Conservation (phyloP, 1,140 invertebrate species). For the Drosophila sp. region DNA sequence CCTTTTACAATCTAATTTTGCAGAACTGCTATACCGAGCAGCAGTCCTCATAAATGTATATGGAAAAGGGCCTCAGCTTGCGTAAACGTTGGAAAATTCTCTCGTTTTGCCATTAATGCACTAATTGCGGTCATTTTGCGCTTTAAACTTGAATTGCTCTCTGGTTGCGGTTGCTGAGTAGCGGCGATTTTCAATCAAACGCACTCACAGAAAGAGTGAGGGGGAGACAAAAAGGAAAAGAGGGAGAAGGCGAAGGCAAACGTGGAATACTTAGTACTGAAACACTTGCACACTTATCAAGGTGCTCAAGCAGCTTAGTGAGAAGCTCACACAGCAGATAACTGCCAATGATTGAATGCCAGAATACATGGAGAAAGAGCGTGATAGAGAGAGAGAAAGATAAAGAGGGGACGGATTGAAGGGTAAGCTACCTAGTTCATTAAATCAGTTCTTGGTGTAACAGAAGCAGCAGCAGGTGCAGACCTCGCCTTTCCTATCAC, state of each 20-base stretch:
- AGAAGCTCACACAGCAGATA: constrained; percentile 48
- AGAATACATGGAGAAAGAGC: constrained; percentile 3
- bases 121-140: constrained; percentile 3
- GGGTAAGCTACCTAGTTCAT: constrained; percentile 56
- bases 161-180: constrained; percentile 42
- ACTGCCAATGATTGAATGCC: constrained; percentile 66
- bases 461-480: constrained; percentile 1
- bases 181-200: constrained; percentile 58
- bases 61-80: too few relatives aligned
- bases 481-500: background rate
- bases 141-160: constrained; percentile 7
- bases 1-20: constrained; percentile 44
- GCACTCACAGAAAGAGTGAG: background rate
- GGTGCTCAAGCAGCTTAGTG: constrained; percentile 37
- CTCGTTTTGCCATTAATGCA: constrained; percentile 18
- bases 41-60: too few relatives aligned
- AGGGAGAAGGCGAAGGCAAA: background rate
- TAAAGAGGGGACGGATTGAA: background rate
- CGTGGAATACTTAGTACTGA: background rate
- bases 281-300: constrained; percentile 21
- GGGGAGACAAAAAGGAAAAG: background rate
- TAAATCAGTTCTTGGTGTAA: constrained; percentile 52
- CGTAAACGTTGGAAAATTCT: background rate
- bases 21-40: background rate
- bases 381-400: background rate